phyloP scores from a whole-genome alignment of 2,888 invertebrate species.

The Barypeithes pellucidus region DNA sequence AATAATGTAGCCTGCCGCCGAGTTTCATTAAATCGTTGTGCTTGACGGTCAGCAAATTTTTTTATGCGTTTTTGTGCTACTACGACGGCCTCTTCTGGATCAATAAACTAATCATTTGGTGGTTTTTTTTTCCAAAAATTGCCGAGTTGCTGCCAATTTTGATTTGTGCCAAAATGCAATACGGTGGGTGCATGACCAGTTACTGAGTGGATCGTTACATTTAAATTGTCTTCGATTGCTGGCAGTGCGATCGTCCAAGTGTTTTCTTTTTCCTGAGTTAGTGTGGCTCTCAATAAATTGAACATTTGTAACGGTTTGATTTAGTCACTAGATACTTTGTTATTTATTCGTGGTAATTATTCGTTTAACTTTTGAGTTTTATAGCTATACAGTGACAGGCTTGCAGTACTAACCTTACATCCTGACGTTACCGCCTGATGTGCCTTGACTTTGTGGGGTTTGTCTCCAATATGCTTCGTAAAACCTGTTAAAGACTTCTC shows the following conservation, averaged over 20 bases:
- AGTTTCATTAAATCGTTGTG: too few relatives aligned
- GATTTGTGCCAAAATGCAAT: slow-evolving; percentile 53
- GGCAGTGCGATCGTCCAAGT: slow-evolving; percentile 38
- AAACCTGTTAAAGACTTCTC: too few relatives aligned
- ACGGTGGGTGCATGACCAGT: slow-evolving; percentile 43
- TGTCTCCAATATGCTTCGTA: too few relatives aligned
- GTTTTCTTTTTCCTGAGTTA: slow-evolving; percentile 40
- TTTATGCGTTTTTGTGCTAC: slow-evolving; percentile 38
- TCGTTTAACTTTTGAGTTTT: too few relatives aligned
- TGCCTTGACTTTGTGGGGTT: too few relatives aligned
- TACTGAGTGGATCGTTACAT: slow-evolving; percentile 49
- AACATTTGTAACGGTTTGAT: too few relatives aligned
- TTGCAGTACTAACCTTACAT: too few relatives aligned
- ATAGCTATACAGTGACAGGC: too few relatives aligned
- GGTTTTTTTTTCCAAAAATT: slow-evolving; percentile 46
- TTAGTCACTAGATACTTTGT: too few relatives aligned
- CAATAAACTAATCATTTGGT: slow-evolving; percentile 43
- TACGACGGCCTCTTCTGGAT: slow-evolving; percentile 51
- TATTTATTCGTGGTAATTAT: too few relatives aligned
- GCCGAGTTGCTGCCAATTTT: slow-evolving; percentile 49
- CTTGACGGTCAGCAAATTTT: slow-evolving; percentile 34
- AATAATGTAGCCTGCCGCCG: too few relatives aligned
- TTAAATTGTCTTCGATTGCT: slow-evolving; percentile 46
- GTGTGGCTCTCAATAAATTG: slow-evolving; percentile 45
- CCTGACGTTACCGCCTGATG: too few relatives aligned